Percentiles rank a stretch among this genome's conserved stretches.
Evolutionary conservation across 2,113 vertebrate genomes (phyloP).

Genomic region (Caranx melampygus): DNA sequence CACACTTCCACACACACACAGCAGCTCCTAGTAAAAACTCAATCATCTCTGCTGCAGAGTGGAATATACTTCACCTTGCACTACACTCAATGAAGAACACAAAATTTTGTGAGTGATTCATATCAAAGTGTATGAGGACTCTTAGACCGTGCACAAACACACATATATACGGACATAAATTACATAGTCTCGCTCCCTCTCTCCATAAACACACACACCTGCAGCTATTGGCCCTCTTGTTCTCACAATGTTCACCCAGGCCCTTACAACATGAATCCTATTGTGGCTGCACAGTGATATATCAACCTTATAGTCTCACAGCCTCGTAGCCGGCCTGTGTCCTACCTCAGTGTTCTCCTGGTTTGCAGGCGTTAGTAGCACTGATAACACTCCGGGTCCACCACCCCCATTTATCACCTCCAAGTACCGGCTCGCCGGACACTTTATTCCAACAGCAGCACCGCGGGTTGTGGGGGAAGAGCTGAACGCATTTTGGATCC

Average conservation of each 20-base stretch:
- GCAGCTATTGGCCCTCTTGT: constrained; percentile 24
- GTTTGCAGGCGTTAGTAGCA: constrained; percentile 45
- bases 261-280: constrained; percentile 46
- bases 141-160: background rate
- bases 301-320: constrained; percentile 51
- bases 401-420: constrained; percentile 57
- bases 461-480: background rate
- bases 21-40: constrained; percentile 33
- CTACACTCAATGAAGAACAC: constrained; percentile 22
- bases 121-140: constrained; percentile 43
- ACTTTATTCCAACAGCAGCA: background rate
- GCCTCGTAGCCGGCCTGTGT: constrained; percentile 30
- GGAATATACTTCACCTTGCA: constrained; percentile 36
- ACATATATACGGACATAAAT: constrained; percentile 31
- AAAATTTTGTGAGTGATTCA: constrained; percentile 42
- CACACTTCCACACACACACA: background rate
- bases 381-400: constrained; percentile 57
- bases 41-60: constrained; percentile 46
- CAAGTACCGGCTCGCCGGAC: constrained; percentile 5
- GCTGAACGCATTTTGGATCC: background rate
- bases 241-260: background rate
- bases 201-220: constrained; percentile 18
- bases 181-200: background rate
- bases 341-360: constrained; percentile 47
- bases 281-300: constrained; percentile 30